Conservation (phyloP, 1,140 invertebrate species). For the Polyergus mexicanus region DNA sequence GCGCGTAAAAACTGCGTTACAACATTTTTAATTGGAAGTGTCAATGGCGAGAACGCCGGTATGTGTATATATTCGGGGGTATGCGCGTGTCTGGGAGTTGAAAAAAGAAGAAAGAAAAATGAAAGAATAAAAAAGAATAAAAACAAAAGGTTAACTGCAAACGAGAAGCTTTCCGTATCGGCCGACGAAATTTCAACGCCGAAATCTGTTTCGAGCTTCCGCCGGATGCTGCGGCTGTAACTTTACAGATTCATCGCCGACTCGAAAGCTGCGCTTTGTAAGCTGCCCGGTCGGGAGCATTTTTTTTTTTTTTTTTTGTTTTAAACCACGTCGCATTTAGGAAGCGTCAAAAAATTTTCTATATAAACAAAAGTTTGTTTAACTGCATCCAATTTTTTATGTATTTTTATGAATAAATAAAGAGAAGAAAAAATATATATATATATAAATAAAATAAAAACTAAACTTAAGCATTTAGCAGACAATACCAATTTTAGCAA, state of each 20-base stretch:
- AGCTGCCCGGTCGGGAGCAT: neutral
- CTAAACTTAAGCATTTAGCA: neutral
- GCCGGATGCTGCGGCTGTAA: constrained; percentile 33
- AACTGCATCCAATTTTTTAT: neutral
- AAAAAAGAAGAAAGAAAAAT: neutral
- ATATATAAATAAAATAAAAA: neutral
- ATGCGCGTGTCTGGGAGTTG: neutral
- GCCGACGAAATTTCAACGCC: constrained; percentile 36
- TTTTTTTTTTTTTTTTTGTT: neutral
- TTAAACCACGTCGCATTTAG: neutral
- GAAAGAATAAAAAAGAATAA: neutral
- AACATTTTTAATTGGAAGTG: constrained; percentile 63
- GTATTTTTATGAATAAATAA: too few species aligned
- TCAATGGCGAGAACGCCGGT: constrained; percentile 23
- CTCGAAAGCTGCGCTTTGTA: constrained; percentile 10
- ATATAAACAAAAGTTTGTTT: neutral
- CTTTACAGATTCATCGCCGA: constrained; percentile 49
- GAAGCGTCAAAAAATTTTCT: neutral
- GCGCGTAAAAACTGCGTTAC: constrained; percentile 47
- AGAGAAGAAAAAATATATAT: neutral
- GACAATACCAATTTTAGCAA: neutral
- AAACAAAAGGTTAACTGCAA: constrained; percentile 20
- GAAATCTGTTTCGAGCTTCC: constrained; percentile 37
- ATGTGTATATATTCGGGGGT: too few species aligned
- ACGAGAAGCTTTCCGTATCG: constrained; percentile 57